Evolutionary conservation across 2,888 invertebrate species (phyloP), one percentile per base, ranked within the genome.

Genomic region (Deladenus siricidicola): DNA sequence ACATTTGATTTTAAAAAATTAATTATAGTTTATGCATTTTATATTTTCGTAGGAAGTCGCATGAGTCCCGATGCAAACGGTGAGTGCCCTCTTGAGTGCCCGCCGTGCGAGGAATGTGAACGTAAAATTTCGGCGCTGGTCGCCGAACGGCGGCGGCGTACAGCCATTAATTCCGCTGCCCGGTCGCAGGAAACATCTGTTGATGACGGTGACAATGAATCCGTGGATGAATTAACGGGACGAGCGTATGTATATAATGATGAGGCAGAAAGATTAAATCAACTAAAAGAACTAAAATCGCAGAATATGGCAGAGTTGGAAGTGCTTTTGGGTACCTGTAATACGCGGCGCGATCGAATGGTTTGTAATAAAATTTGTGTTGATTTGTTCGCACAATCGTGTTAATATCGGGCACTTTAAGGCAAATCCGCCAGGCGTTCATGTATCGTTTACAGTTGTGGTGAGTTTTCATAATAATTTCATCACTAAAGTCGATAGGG

Each of bases 401-500:
- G 39, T 10, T 10, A 6, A 34, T 34, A 10, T 14, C 39, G 39
- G 14, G 8, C 8, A 34, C 45, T 47, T 48, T 23, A 26, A 65
- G 65, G 53, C 76, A 10, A 68, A 67, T 49, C 78, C 78, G 1
- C 71, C 78, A n/a, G 75, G 75, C 0, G 62, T 78, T 42, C 65
- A 70, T 42, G 65, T 79, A 8, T 72, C 74, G 0, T 73, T 78
- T 58, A 74, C 76, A 17, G 72, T 73, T 1, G 70, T 78, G 19
- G 74, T 78, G 58, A 73, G 74, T 28, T 78, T 78, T 56, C 78
- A 78, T 60, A 64, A 73, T 23, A 69, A 67, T 56, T 78, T 78
- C 63, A 71, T 78, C 50, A 78, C 78, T 19, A 77, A 77, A 62
- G 63, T 76, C 19, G 78, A 78, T 56, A 60, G 70, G 14, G 78